phyloP scores from a whole-genome alignment of 2,797 vertebrate genomes.

The Lepilemur septentrionalis region DNA sequence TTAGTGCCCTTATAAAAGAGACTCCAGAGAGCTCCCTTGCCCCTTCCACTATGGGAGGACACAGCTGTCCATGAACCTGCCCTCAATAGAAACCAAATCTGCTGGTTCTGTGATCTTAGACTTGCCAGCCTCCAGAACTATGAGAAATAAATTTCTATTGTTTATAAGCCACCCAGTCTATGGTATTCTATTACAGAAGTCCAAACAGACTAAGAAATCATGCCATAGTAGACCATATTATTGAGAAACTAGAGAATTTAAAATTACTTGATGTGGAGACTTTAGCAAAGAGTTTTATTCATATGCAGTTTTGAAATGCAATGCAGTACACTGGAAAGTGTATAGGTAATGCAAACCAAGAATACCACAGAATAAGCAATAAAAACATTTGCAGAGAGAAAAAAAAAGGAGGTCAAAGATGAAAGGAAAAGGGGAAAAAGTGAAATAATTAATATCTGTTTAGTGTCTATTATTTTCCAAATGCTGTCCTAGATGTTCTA shows the following conservation, averaged over 20 bases:
- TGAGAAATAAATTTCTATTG: not conserved
- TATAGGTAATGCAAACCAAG: not conserved
- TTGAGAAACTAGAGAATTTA: constrained; percentile 21
- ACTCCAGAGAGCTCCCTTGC: not conserved
- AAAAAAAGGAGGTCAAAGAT: not conserved
- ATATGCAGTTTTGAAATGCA: not conserved
- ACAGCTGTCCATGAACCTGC: not conserved
- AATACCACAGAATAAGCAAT: not conserved
- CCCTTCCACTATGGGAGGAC: not conserved
- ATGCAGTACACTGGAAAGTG: not conserved
- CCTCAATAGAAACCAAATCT: not conserved
- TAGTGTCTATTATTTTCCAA: not conserved
- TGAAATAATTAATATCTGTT: not conserved
- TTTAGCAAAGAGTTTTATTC: constrained; percentile 24
- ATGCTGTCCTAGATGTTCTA: not conserved
- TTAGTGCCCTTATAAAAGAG: not conserved
- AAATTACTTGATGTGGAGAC: constrained; percentile 5
- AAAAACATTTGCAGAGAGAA: not conserved
- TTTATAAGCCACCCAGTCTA: not conserved
- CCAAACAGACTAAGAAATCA: not conserved
- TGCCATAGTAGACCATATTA: not conserved
- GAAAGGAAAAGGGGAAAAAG: not conserved
- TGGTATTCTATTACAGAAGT: not conserved
- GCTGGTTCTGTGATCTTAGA: not conserved
- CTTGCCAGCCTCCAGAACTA: not conserved